Percentiles rank a stretch among this genome's conserved stretches.
Conservation (phyloP, 2,888 invertebrate species). For the Polia nebulosa region DNA sequence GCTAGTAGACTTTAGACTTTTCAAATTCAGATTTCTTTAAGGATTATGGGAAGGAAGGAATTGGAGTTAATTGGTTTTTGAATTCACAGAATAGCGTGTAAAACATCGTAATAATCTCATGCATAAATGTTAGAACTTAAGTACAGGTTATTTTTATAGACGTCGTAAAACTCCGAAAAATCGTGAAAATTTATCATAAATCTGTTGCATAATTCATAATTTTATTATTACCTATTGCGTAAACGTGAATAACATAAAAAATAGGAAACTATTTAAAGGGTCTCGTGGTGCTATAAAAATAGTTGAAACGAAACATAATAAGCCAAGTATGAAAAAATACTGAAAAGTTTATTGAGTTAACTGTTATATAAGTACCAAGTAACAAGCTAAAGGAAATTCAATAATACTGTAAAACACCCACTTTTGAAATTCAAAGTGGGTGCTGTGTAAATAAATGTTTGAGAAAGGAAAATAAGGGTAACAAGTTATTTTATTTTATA, state of each 20-base stretch:
- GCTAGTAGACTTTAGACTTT: too few relatives aligned
- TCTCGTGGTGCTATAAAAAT: conserved; percentile 41
- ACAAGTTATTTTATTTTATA: too few relatives aligned
- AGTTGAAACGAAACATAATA: conserved; percentile 13
- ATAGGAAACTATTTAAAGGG: conserved; percentile 38
- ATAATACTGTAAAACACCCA: conserved; percentile 12
- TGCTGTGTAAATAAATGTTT: neutral
- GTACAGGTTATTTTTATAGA: conserved; percentile 16
- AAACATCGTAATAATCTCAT: conserved; percentile 6
- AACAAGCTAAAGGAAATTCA: conserved; percentile 33
- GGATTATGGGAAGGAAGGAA: neutral
- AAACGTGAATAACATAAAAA: conserved; percentile 21
- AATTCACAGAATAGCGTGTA: conserved; percentile 10
- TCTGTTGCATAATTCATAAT: conserved; percentile 31
- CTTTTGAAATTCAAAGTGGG: conserved; percentile 5
- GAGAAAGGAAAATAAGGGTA: too few relatives aligned
- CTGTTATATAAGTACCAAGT: too few relatives aligned
- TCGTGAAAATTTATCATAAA: conserved; percentile 17
- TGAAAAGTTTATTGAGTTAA: conserved; percentile 4
- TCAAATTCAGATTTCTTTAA: too few relatives aligned
- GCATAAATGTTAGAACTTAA: neutral
- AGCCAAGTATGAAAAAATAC: conserved; percentile 6
- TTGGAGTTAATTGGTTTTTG: neutral
- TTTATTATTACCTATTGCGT: conserved; percentile 19
- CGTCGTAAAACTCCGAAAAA: conserved; percentile 27